Evolutionary conservation across 2,888 invertebrate species (phyloP).

Genomic region (Agrotis segetum): DNA sequence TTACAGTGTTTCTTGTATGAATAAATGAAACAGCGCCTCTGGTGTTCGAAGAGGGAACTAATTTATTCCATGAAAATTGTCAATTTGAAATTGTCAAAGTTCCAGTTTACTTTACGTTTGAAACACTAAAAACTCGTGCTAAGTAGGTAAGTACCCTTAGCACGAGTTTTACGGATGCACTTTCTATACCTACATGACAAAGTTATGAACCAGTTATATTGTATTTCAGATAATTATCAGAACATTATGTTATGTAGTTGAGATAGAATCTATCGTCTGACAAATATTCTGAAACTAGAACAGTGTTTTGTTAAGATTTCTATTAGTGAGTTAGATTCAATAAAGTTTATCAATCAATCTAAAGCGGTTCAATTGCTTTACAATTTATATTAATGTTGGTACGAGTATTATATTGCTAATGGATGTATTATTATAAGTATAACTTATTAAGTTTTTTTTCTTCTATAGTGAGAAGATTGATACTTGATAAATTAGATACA

Average conservation of each 20-base stretch:
- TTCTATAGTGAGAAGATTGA: neutral
- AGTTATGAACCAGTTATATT: constrained; percentile 33
- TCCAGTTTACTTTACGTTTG: too few relatives aligned
- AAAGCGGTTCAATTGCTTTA: constrained; percentile 1
- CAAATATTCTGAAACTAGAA: constrained; percentile 62
- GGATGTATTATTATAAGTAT: neutral
- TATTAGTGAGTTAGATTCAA: constrained; percentile 22
- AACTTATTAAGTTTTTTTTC: neutral
- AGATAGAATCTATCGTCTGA: constrained; percentile 67
- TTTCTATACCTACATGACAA: constrained; percentile 21
- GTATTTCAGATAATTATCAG: constrained; percentile 73
- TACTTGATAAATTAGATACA: neutral
- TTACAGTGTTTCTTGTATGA: too few relatives aligned
- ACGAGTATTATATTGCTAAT: constrained; percentile 13
- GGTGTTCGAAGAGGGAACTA: too few relatives aligned
- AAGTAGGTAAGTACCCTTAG: too few relatives aligned
- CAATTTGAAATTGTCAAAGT: too few relatives aligned
- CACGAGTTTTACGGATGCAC: too few relatives aligned
- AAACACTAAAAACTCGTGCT: too few relatives aligned
- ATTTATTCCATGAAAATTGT: too few relatives aligned
- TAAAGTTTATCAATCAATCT: constrained; percentile 31
- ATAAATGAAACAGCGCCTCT: too few relatives aligned
- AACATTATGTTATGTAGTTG: constrained; percentile 81
- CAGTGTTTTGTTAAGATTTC: constrained; percentile 33
- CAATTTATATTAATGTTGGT: constrained; percentile 15